Evolutionary conservation across 2,888 invertebrate genomes (phyloP).

Genomic region (Amiota communis): DNA sequence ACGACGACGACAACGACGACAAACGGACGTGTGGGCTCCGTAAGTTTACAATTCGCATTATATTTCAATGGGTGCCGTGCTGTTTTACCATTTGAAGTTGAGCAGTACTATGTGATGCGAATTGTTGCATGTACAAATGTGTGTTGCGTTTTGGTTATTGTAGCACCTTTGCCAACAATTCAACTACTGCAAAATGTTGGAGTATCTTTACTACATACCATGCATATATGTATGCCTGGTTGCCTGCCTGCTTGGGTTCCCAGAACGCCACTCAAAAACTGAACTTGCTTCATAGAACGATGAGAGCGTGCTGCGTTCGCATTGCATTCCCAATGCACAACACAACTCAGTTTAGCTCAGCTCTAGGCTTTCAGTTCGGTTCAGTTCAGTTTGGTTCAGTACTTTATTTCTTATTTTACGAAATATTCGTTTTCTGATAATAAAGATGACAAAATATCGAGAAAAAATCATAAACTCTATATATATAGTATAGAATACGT

Average conservation of each 20-base stretch:
- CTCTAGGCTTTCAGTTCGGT: background rate
- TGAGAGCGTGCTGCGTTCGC: conserved; percentile 19
- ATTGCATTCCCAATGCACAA: background rate
- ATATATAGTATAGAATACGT: conserved; percentile 43
- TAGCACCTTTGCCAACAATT: conserved; percentile 23
- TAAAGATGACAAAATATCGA: conserved; percentile 68
- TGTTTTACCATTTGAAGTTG: too few species aligned
- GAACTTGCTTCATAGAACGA: background rate
- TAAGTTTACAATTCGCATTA: too few species aligned
- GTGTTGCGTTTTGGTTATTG: conserved; percentile 21
- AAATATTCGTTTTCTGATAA: conserved; percentile 52
- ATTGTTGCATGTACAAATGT: conserved; percentile 23
- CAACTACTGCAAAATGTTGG: conserved; percentile 1
- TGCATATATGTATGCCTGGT: too few species aligned
- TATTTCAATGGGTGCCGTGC: too few species aligned
- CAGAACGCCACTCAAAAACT: conserved; percentile 10
- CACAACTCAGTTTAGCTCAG: conserved; percentile 11
- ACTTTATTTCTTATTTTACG: conserved; percentile 19
- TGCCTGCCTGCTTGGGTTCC: conserved; percentile 1
- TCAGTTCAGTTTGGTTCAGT: background rate
- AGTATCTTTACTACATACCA: background rate
- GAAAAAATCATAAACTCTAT: conserved; percentile 68
- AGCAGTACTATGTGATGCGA: background rate
- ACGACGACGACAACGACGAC: conserved; percentile 1
- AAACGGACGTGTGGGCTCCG: background rate